A percentile compares a stretch with the other conserved stretches of the same genome.
These are phyloP conservation scores for Stratiomys singularior DNA, from an alignment of 2,888 invertebrate species.

Conservation along the genomic window DNA sequence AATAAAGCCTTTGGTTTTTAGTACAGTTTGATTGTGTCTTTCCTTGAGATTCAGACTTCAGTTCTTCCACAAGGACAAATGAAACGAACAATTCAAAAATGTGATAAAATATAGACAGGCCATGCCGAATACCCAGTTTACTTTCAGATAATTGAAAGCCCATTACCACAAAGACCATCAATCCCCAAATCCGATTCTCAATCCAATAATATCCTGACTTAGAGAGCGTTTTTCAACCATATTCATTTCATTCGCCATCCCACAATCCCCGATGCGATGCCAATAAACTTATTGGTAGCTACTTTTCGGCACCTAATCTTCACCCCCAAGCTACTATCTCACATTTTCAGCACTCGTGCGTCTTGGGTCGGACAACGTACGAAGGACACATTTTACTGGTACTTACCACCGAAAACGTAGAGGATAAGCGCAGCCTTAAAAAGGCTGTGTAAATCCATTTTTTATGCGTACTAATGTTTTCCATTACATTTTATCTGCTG, in stretches of 20 bases:
- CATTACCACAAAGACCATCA: background rate
- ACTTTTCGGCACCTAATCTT: background rate
- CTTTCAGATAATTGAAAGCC: too few species aligned
- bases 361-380: too few species aligned
- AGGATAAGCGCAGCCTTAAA: conserved; percentile 66
- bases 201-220: background rate
- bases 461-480: conserved; percentile 64
- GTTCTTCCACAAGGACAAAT: too few species aligned
- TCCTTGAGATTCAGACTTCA: too few species aligned
- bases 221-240: background rate
- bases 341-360: too few species aligned
- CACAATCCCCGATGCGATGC: background rate
- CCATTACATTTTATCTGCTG: conserved; percentile 63
- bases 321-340: too few species aligned
- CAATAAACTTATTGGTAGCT: conserved; percentile 20
- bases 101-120: too few species aligned
- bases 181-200: background rate
- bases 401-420: conserved; percentile 65
- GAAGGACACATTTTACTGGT: conserved; percentile 21
- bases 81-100: too few species aligned
- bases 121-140: too few species aligned
- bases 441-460: conserved; percentile 67
- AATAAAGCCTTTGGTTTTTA: too few species aligned
- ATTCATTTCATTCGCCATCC: background rate
- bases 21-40: too few species aligned